Percentiles rank a stretch among this genome's conserved stretches.
These are phyloP conservation scores for Peromyscus polionotus DNA, from an alignment of 2,113 vertebrate genomes.

Conservation along the genomic window DNA sequence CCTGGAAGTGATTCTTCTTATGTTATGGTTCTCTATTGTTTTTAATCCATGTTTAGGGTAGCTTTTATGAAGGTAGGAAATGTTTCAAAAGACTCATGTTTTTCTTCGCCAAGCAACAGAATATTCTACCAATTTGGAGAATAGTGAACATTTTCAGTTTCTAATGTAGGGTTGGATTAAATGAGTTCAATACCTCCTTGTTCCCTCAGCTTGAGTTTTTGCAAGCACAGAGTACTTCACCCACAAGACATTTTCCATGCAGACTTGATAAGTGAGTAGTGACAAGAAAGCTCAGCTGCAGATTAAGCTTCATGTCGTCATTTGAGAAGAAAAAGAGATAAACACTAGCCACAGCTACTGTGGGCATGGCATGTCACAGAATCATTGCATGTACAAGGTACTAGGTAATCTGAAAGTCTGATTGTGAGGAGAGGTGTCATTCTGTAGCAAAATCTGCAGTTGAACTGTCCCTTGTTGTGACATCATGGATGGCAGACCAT, in stretches of 20 bases:
- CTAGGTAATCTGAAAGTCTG: neutral
- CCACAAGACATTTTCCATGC: neutral
- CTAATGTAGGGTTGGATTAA: neutral
- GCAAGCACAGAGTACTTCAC: neutral
- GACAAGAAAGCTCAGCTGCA: neutral
- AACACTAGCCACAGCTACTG: neutral
- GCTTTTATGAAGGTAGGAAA: neutral
- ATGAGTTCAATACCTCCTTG: neutral
- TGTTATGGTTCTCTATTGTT: neutral
- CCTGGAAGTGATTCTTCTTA: neutral
- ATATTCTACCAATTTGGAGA: neutral
- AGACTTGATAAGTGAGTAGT: neutral
- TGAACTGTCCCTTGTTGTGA: neutral
- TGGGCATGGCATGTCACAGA: fast-evolving
- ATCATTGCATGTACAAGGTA: neutral
- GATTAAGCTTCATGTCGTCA: neutral
- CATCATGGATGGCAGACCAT: neutral
- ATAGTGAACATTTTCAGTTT: neutral
- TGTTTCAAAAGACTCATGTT: neutral
- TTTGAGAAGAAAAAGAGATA: neutral
- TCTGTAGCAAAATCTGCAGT: neutral
- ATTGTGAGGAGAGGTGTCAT: neutral
- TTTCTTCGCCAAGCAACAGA: neutral
- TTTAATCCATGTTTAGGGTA: neutral
- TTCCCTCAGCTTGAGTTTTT: neutral